Evolutionary conservation across 2,888 invertebrate species (phyloP).

Genomic region (Epistrophella euchroma): DNA sequence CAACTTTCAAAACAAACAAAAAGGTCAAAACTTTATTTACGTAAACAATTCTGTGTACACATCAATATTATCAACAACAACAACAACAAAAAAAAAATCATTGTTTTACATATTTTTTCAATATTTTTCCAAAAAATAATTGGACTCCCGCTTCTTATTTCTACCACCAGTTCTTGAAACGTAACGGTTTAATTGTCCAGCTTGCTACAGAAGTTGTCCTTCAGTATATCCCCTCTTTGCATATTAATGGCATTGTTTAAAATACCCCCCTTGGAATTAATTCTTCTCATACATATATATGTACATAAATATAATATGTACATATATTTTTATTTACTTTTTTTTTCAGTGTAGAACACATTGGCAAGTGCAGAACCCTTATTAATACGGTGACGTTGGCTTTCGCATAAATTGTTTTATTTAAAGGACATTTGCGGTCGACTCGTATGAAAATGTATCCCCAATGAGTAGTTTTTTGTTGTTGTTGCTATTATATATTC

Average conservation of each 20-base stretch:
- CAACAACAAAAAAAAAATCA: background rate
- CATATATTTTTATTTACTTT: background rate
- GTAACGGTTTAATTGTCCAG: conserved; percentile 29
- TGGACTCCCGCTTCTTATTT: background rate
- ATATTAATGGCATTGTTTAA: conserved; percentile 39
- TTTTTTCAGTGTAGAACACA: conserved; percentile 27
- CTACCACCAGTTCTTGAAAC: background rate
- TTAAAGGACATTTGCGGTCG: conserved; percentile 69
- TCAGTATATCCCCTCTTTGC: conserved; percentile 26
- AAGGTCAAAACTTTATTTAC: background rate
- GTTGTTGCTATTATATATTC: conserved; percentile 9
- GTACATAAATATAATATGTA: background rate
- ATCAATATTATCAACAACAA: background rate
- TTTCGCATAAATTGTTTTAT: conserved; percentile 71
- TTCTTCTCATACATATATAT: conserved; percentile 9
- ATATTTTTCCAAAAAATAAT: conserved; percentile 20
- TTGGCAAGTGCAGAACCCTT: conserved; percentile 32
- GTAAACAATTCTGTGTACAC: background rate
- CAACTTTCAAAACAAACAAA: background rate
- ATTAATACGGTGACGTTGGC: conserved; percentile 48
- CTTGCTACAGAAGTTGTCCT: conserved; percentile 28
- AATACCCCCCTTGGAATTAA: conserved; percentile 39
- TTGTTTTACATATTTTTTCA: conserved; percentile 26
- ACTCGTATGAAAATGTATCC: conserved; percentile 69
- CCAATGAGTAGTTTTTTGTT: conserved; percentile 58